These are phyloP conservation scores for Ornithoptera priamus DNA, from an alignment of 2,888 invertebrate genomes.

Conservation along the genomic window DNA sequence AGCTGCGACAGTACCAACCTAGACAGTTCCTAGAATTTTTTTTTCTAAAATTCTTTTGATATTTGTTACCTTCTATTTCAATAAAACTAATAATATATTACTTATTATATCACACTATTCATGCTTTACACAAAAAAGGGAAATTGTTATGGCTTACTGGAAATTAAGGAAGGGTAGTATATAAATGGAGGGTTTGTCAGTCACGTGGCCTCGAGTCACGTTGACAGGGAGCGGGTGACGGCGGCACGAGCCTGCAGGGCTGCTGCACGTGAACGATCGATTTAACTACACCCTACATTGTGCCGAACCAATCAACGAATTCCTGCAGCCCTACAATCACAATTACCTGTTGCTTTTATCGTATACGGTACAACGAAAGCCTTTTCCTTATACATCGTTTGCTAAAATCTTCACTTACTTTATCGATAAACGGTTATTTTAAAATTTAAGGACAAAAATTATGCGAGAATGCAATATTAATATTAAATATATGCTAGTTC, in stretches of 20 bases:
- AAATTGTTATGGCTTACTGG: neutral
- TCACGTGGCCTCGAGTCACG: constrained; percentile 27
- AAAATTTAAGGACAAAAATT: no score
- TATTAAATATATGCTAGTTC: no score
- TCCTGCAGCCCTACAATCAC: constrained; percentile 20
- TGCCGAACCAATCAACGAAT: constrained; percentile 18
- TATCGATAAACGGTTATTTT: neutral
- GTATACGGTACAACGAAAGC: neutral
- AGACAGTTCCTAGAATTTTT: no score
- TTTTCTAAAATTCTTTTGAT: no score
- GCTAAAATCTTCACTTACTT: neutral
- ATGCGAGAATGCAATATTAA: no score
- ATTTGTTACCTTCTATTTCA: neutral
- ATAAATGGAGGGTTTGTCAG: constrained; percentile 15
- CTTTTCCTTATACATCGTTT: neutral
- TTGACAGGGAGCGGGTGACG: constrained; percentile 11
- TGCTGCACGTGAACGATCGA: constrained; percentile 48
- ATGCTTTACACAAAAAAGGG: neutral
- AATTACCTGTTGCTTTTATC: constrained; percentile 20
- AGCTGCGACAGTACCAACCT: no score
- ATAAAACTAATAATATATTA: neutral
- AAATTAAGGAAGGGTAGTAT: constrained; percentile 5
- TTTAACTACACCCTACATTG: constrained; percentile 25
- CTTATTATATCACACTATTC: no score
- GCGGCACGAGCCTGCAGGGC: constrained; percentile 37